Conservation (phyloP, 2,797 vertebrate genomes). For the Vireo griseus region DNA sequence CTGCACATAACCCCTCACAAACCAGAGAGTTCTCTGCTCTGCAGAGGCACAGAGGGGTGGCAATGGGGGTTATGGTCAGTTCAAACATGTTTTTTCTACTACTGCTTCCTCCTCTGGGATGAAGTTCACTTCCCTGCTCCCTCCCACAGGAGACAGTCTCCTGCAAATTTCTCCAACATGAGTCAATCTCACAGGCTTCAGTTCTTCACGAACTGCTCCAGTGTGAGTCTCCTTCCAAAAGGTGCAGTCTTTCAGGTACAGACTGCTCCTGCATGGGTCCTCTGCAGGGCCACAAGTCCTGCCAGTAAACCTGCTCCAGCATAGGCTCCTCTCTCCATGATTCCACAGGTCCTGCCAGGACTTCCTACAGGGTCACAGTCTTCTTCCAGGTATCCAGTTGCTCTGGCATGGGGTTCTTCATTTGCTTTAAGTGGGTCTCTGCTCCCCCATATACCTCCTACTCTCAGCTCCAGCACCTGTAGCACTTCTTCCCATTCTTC, state of each 20-base stretch:
- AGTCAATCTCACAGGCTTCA: neutral
- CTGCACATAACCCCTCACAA: neutral
- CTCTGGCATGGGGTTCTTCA: neutral
- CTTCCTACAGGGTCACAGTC: neutral
- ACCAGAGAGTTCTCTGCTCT: neutral
- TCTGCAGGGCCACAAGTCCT: neutral
- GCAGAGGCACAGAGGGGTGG: neutral
- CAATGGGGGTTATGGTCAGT: fast-evolving
- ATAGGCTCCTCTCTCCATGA: neutral
- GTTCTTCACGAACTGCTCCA: neutral
- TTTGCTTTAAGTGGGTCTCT: neutral
- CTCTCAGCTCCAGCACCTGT: neutral
- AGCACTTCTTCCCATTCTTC: neutral
- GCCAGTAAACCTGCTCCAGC: neutral
- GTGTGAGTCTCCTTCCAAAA: neutral
- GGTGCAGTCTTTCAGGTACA: neutral
- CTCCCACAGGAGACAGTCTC: neutral
- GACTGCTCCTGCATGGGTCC: neutral
- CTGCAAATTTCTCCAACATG: neutral
- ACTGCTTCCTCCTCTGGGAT: neutral
- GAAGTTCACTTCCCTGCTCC: neutral
- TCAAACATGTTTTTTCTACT: neutral
- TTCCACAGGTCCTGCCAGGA: neutral
- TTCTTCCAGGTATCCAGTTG: neutral
- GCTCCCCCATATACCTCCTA: fast-evolving